A percentile compares a stretch with the other conserved stretches of the same genome.
phyloP scores from a whole-genome alignment of 2,113 vertebrate genomes.

The Stigmatopora argus region DNA sequence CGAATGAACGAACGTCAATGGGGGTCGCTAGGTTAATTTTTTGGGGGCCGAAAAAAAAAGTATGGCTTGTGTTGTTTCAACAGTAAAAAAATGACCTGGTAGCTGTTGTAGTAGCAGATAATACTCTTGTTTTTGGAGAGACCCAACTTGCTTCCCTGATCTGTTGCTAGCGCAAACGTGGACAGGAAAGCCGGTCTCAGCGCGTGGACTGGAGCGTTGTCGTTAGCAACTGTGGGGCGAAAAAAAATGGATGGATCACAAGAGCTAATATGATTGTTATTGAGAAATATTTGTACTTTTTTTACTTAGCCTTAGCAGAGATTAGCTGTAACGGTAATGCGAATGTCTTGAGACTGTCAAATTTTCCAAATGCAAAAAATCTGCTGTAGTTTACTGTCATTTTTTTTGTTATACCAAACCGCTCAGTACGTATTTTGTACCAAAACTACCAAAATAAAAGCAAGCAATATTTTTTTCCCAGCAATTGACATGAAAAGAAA shows the following conservation, averaged over 20 bases:
- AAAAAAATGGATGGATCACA: neutral
- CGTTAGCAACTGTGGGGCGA: conserved; percentile 82
- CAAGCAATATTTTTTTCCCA: too few species aligned
- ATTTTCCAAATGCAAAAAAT: too few species aligned
- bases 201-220: conserved; percentile 91
- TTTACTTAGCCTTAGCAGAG: neutral
- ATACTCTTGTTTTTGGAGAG: conserved; percentile 99
- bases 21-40: too few species aligned
- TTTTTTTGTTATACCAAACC: too few species aligned
- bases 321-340: too few species aligned
- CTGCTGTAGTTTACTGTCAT: too few species aligned
- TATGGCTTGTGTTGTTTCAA: neutral
- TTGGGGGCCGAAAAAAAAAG: too few species aligned
- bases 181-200: conserved; percentile 90
- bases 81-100: conserved; percentile 75
- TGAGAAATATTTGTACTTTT: neutral
- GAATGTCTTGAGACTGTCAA: too few species aligned
- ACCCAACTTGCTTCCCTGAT: conserved; percentile 96
- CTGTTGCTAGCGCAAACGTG: conserved; percentile 93
- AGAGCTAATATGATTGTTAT: neutral
- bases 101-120: conserved; percentile 96
- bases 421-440: too few species aligned
- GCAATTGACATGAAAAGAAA: too few species aligned
- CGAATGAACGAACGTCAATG: too few species aligned
- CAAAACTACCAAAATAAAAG: too few species aligned